Conservation (phyloP, 2,797 vertebrate species). For the Melanitta fusca region DNA sequence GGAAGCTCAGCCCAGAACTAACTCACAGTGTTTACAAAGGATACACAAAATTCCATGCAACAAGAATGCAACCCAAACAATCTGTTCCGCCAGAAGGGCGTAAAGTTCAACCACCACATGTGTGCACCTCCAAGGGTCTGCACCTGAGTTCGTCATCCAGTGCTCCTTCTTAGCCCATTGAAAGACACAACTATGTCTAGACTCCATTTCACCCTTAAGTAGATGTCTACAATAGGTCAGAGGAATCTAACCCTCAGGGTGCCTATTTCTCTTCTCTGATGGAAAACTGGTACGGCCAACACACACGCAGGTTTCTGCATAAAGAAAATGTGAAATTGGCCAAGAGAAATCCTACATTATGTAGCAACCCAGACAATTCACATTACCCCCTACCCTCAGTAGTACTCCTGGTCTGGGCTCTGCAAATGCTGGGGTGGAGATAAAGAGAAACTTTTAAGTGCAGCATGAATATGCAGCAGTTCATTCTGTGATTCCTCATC, state of each 20-base stretch:
- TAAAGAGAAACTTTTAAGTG: neutral
- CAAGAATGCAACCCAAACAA: constrained; percentile 14
- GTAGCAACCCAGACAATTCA: neutral
- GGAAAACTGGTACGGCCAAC: neutral
- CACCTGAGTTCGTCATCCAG: neutral
- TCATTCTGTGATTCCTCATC: neutral
- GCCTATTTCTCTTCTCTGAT: neutral
- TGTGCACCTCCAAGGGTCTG: neutral
- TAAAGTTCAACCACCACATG: neutral
- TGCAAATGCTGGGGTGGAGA: neutral
- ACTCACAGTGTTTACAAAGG: constrained; percentile 14
- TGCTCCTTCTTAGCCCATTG: neutral
- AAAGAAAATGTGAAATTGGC: neutral
- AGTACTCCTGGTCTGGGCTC: neutral
- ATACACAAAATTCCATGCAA: constrained; percentile 10
- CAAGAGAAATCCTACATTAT: neutral
- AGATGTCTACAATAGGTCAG: neutral
- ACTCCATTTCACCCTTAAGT: neutral
- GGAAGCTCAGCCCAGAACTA: constrained; percentile 30
- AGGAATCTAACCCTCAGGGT: neutral
- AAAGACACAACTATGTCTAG: neutral
- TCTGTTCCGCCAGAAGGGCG: constrained; percentile 17
- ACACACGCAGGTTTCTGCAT: neutral
- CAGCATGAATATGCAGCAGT: neutral
- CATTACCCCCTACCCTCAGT: neutral